Evolutionary conservation across 1,140 invertebrate species (phyloP), one percentile per base, ranked within the genome.

Genomic region (Oryzaephilus surinamensis): DNA sequence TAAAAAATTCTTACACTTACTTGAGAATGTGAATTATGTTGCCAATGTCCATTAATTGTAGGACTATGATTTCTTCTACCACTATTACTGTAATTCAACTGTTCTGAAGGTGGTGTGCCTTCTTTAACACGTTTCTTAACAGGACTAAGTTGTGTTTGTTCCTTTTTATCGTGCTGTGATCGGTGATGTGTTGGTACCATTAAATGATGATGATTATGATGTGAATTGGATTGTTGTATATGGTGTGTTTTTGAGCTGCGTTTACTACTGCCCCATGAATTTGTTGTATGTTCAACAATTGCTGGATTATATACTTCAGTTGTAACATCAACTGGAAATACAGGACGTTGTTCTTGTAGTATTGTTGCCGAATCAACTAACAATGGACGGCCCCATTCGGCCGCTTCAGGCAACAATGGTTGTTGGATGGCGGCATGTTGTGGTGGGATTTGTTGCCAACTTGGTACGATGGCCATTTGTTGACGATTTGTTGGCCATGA

Each of bases 111-210:
- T 18, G 92, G 91, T 13, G 91, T 93, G 50, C 86, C 90, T 58
- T 97, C 94, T 60, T 97, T 97, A 5, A 96, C 92, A n/a, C 93
- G 71, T 63, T 97, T 97, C 67, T 97, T 97, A 2, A 97, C 91
- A 1, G 94, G 94, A 54, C 89, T 95, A 40, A 97, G 66, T 54
- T 97, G 92, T 28, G 86, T 85, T 17, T 81, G 75, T 52, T 94
- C 89, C 58, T 93, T 94, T 60, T 89, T 92, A 51, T 80, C 77
- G 44, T 69, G 62, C 56, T 69, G 64, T 56, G 68, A 56, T 43
- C 58, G 43, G 54, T 61, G 60, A 37, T 62, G 58, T 3, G 55
- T 49, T 0, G 70, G 67, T 27, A 70, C 64, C 34, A 67, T 55
- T 4, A 68, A 43, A 48, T 58, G 56, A 31, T 72, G 70, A 28